These are phyloP conservation scores for Platanista minor DNA, from an alignment of 2,113 vertebrate species.

Conservation along the genomic window DNA sequence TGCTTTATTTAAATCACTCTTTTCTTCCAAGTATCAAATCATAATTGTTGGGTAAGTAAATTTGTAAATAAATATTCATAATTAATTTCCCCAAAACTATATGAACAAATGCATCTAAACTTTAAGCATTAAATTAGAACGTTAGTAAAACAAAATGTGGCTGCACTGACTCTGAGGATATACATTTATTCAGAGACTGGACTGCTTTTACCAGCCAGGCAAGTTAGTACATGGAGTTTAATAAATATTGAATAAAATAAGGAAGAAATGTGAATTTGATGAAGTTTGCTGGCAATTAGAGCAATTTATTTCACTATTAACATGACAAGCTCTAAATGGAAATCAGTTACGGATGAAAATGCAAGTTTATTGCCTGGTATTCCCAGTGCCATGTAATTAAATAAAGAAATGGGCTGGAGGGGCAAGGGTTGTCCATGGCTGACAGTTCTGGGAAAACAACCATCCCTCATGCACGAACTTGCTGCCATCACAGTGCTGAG, in stretches of 20 bases:
- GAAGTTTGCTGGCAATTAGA: constrained; percentile 86
- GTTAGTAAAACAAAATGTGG: constrained; percentile 55
- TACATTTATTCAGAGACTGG: constrained; percentile 71
- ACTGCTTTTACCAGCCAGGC: constrained; percentile 74
- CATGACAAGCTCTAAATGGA: constrained; percentile 83
- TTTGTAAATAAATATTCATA: background rate
- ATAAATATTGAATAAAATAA: constrained; percentile 89
- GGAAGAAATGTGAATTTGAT: constrained; percentile 85
- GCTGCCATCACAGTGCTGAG: background rate
- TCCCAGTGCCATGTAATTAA: constrained; percentile 70
- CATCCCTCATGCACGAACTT: constrained; percentile 66
- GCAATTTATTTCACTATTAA: constrained; percentile 92
- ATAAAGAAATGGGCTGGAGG: constrained; percentile 62
- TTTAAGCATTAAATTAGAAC: constrained; percentile 71
- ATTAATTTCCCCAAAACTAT: background rate
- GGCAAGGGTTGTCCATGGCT: background rate
- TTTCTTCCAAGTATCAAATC: background rate
- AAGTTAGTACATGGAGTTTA: constrained; percentile 81
- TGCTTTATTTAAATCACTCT: background rate
- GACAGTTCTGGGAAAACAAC: background rate
- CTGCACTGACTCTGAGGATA: constrained; percentile 53
- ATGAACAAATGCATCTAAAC: constrained; percentile 57
- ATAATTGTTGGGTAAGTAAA: background rate
- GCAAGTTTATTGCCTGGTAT: constrained; percentile 73
- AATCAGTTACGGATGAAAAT: constrained; percentile 84